Evolutionary conservation across 1,140 invertebrate genomes (phyloP).

Genomic region (Cataglyphis hispanica): DNA sequence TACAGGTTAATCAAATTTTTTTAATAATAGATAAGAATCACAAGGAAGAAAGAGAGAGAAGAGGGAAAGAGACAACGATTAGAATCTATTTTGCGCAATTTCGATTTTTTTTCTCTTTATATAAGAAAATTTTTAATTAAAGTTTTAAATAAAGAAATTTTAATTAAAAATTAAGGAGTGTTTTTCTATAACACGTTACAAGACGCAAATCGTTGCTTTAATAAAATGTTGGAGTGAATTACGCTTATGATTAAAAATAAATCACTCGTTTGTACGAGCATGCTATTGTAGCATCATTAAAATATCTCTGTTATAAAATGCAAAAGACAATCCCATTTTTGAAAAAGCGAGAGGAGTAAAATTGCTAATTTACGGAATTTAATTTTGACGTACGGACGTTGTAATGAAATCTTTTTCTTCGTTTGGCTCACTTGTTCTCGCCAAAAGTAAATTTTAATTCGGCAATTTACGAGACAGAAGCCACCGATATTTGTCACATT

Average conservation of each 20-base stretch:
- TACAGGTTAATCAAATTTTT: conserved; percentile 23
- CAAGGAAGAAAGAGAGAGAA: background rate
- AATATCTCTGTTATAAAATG: background rate
- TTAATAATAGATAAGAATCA: background rate
- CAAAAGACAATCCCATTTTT: background rate
- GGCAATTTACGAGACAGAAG: background rate
- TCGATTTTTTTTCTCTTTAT: background rate
- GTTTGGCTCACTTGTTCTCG: background rate
- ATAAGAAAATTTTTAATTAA: background rate
- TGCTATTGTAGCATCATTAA: background rate
- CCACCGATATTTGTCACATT: background rate
- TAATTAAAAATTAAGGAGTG: conserved; percentile 4
- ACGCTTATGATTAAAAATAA: background rate
- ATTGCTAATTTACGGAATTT: conserved; percentile 33
- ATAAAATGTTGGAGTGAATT: background rate
- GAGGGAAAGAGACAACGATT: background rate
- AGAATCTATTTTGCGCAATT: background rate
- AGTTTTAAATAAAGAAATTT: conserved; percentile 5
- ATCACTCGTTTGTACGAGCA: background rate
- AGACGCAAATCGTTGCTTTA: background rate
- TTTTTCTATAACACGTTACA: background rate
- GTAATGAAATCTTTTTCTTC: conserved; percentile 29
- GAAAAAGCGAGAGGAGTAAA: background rate
- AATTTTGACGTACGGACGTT: conserved; percentile 8
- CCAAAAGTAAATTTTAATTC: conserved; percentile 15